Evolutionary conservation across 1,140 invertebrate genomes (phyloP), one percentile per base, ranked within the genome.

Genomic region (Zaprionus tsacasi): DNA sequence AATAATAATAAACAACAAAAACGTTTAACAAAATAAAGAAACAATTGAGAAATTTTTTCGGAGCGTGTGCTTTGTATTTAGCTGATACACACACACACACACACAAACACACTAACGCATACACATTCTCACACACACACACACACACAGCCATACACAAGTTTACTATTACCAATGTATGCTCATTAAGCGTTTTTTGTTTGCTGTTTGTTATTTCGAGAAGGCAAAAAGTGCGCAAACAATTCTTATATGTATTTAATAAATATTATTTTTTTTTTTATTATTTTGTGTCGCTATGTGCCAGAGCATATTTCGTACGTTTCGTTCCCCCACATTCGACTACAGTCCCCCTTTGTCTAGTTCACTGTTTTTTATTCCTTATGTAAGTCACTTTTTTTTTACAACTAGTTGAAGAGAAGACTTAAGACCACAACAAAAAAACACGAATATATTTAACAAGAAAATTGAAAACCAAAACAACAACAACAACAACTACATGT

Each of bases 41-140:
- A 56, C 30, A 45, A 55, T 54, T 61, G n/a, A 15, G 40, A 61
- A 60, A 21, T 1, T 38, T 13, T 30, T 73, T 69, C 61, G 59
- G 64, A 76, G 63, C 63, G 70, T 66, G 63, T 57, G 65, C 56
- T 73, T 73, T 73, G 64, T 73, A 68, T 54, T 73, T 73, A 60
- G 64, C 64, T 67, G 33, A 36, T 59, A 60, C 15, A 36, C 33
- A 59, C 30, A 67, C 56, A 67, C 30, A 56, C 25, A 52, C 36
- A 43, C 17, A 73, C 11, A n/a, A 11, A 45, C 30, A 38, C 21
- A 54, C 27, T 54, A 27, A 58, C 36, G 27, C 7, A 35, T n/a
- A 50, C 33, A 52, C 40, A 57, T 13, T 38, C 30, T 50, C 25
- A 54, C 65, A 35, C 27, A 15, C 8, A 58, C 35, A 27, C 11